Evolutionary conservation across 2,113 vertebrate species (phyloP).

Genomic region (Tyrannus savana): DNA sequence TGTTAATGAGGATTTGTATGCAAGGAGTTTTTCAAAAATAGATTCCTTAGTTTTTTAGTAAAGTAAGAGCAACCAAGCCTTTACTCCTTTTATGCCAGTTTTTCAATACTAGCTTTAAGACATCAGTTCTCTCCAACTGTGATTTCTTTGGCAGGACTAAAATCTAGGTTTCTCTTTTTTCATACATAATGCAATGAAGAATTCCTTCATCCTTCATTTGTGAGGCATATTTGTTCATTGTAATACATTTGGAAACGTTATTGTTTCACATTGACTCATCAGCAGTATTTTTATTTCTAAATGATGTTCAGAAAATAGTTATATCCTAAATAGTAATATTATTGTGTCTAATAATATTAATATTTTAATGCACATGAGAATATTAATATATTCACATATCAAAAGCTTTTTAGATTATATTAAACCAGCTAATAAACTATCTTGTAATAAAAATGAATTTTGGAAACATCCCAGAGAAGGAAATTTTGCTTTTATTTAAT

Average conservation of each 20-base stretch:
- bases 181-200: not conserved
- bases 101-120: not conserved
- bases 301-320: not conserved
- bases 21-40: not conserved
- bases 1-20: not conserved
- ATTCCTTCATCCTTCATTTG: not conserved
- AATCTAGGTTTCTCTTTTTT: not conserved
- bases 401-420: not conserved
- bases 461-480: not conserved
- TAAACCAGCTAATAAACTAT: not conserved
- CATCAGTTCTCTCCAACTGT: not conserved
- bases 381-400: not conserved
- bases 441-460: not conserved
- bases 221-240: not conserved
- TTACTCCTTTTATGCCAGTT: not conserved
- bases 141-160: not conserved
- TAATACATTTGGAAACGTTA: not conserved
- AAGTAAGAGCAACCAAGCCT: not conserved
- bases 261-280: not conserved
- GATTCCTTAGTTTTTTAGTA: not conserved
- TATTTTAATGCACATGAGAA: not conserved
- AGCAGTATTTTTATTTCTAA: not conserved
- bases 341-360: not conserved
- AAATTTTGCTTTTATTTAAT: not conserved
- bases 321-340: not conserved